Percentiles rank a stretch among this genome's conserved stretches.
phyloP scores from a whole-genome alignment of 1,140 invertebrate genomes.

The Drosophila arawakana region DNA sequence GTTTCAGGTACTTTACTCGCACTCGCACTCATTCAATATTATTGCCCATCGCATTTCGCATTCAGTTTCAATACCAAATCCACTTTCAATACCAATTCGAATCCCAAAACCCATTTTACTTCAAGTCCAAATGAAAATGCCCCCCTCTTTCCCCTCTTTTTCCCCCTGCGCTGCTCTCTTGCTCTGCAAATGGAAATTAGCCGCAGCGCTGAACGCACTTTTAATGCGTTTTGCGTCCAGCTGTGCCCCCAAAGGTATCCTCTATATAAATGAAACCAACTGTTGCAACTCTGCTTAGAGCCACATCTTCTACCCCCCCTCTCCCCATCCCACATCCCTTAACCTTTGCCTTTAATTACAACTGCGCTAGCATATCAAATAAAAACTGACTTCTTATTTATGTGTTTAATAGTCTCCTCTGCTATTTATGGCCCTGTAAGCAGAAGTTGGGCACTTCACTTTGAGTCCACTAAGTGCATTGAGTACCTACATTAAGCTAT shows the following conservation, averaged over 20 bases:
- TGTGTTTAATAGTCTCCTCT: not conserved
- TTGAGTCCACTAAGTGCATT: no score
- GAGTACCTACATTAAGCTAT: no score
- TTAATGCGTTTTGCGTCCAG: slow-evolving; percentile 21
- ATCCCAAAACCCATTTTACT: slow-evolving; percentile 5
- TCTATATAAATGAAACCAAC: slow-evolving; percentile 10
- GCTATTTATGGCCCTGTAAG: not conserved
- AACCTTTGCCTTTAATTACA: not conserved
- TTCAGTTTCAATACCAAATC: slow-evolving; percentile 48
- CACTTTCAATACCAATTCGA: slow-evolving; percentile 32
- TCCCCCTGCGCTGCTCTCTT: not conserved
- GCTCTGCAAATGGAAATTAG: slow-evolving; percentile 40
- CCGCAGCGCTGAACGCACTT: slow-evolving; percentile 3
- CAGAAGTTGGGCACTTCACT: no score
- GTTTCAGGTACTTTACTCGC: slow-evolving; percentile 29
- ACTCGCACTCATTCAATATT: slow-evolving; percentile 36
- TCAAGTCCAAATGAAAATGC: slow-evolving; percentile 20
- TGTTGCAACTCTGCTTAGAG: slow-evolving; percentile 30
- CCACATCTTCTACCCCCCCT: not conserved
- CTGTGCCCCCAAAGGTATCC: slow-evolving; percentile 27
- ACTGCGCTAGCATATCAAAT: not conserved
- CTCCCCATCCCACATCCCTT: not conserved
- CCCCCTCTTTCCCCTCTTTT: not conserved
- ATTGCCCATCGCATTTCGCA: slow-evolving; percentile 42
- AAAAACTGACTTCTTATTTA: not conserved